Base-by-base conservation (phyloP, 2,113 vertebrate species). In the Brachypodius melanocephalos region DNA sequence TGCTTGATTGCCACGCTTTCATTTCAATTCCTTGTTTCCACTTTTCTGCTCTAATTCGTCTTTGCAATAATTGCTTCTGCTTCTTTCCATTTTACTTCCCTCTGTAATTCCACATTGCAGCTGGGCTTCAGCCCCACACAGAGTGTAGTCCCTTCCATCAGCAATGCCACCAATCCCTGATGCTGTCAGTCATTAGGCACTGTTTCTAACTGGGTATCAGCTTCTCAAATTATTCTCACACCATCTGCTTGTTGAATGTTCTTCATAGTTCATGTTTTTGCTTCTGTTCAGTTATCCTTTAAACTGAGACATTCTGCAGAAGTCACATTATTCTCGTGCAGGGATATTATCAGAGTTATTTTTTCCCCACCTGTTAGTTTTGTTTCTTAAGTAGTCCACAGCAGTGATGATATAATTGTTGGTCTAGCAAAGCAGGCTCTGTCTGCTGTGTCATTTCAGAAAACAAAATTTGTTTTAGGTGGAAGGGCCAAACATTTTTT, bases 231-330 rank as follows among this genome's bases (percentile, higher is more conserved):
- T 95, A 97, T 88, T 76, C 92, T 97, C 92, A 46, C 91, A 96
- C 94, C 92, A 95, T 94, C 76, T 97, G 75, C 90, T 97, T 96
- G 96, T 96, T 96, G 97, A 95, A 93, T 95, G 36, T 94, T 95
- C 95, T 93, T 85, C 49, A 83, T 93, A 84, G 57, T 93, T 97
- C 85, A 81, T 90, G 95, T 84, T 96, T 96, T 95, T 90, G 65
- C 22, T 63, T 97, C 90, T 49, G 38, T 83, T 90, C 91, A 68
- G 58, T 95, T 95, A 89, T 95, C 69, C 83, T 69, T 84, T 43
- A 75, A 96, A 92, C 96, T 90, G 91, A 92, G 54, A 86, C 51
- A 12, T 87, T 96, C 82, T 96, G 54, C 42, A 95, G n/a, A 97
- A 86, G 65, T 85, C 49, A 29, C 34, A 6, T 79, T 88, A 65